phyloP scores from a whole-genome alignment of 2,797 vertebrate genomes.

The Cuniculus paca region DNA sequence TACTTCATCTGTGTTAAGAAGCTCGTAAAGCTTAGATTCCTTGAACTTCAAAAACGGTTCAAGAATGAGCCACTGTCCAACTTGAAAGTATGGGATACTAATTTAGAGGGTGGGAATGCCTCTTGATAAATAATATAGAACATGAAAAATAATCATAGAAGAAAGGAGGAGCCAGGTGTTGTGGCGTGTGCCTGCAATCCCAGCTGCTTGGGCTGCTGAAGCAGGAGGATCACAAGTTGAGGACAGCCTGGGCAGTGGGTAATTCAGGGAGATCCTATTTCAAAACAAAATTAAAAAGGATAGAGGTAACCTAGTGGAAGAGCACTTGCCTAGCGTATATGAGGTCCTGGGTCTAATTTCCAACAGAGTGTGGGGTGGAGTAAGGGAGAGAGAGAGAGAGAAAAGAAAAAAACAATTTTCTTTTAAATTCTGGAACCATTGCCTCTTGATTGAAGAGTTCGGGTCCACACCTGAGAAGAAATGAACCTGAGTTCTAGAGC shows the following conservation, averaged over 20 bases:
- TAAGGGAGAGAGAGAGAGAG: background rate
- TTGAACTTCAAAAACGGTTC: constrained; percentile 14
- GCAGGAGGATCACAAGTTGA: background rate
- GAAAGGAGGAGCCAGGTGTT: background rate
- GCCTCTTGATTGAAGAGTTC: background rate
- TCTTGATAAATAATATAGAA: constrained; percentile 17
- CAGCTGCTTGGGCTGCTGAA: background rate
- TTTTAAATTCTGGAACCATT: background rate
- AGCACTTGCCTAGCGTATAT: background rate
- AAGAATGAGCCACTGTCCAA: background rate
- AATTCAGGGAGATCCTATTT: background rate
- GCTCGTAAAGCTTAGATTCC: constrained; percentile 1
- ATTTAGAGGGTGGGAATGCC: background rate
- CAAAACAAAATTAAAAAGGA: background rate
- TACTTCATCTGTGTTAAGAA: background rate
- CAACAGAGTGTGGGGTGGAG: background rate
- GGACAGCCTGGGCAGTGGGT: background rate
- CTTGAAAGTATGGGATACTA: background rate
- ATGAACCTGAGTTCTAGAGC: background rate
- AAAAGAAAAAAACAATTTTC: background rate
- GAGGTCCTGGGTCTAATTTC: background rate
- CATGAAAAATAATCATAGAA: background rate
- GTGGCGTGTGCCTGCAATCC: background rate
- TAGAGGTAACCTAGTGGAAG: background rate
- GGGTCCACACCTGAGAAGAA: too few species aligned